A percentile compares a stretch with the other conserved stretches of the same genome.
Evolutionary conservation across 2,888 invertebrate genomes (phyloP).

Genomic region (Leuctra nigra): DNA sequence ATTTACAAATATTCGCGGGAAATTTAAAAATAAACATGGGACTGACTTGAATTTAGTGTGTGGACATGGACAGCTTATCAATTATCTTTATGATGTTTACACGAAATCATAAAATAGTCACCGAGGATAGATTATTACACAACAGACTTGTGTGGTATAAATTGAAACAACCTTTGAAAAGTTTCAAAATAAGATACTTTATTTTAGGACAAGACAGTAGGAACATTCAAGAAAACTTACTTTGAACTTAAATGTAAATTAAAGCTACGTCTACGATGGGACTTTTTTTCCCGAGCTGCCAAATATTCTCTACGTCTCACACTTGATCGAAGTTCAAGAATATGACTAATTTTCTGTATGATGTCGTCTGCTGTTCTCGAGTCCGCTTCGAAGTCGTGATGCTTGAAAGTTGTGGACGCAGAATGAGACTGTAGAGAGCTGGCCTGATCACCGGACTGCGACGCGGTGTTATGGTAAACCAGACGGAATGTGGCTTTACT

Average conservation of each 20-base stretch:
- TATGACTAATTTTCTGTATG: conserved; percentile 79
- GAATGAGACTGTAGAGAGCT: conserved; percentile 3
- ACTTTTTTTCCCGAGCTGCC: conserved; percentile 63
- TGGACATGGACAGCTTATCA: too few relatives aligned
- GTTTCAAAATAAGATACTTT: too few relatives aligned
- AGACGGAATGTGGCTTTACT: conserved; percentile 66
- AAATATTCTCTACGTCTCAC: conserved; percentile 75
- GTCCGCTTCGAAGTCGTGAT: conserved; percentile 84
- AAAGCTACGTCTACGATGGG: conserved; percentile 55
- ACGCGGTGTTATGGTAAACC: conserved; percentile 45
- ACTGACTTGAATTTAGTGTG: too few relatives aligned
- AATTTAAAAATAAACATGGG: too few relatives aligned
- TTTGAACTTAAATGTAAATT: conserved; percentile 32
- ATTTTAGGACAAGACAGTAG: too few relatives aligned
- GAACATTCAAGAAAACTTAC: too few relatives aligned
- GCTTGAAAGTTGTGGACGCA: conserved; percentile 53
- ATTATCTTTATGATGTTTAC: too few relatives aligned
- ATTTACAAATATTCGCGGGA: too few relatives aligned
- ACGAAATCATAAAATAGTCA: too few relatives aligned
- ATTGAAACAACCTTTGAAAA: too few relatives aligned
- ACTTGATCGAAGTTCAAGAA: conserved; percentile 74
- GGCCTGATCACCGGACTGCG: background rate
- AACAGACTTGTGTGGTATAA: too few relatives aligned
- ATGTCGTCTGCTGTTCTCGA: conserved; percentile 70
- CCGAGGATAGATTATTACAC: too few relatives aligned